Evolutionary conservation across 2,113 vertebrate genomes (phyloP).

Genomic region (Melanostigma gelatinosum): DNA sequence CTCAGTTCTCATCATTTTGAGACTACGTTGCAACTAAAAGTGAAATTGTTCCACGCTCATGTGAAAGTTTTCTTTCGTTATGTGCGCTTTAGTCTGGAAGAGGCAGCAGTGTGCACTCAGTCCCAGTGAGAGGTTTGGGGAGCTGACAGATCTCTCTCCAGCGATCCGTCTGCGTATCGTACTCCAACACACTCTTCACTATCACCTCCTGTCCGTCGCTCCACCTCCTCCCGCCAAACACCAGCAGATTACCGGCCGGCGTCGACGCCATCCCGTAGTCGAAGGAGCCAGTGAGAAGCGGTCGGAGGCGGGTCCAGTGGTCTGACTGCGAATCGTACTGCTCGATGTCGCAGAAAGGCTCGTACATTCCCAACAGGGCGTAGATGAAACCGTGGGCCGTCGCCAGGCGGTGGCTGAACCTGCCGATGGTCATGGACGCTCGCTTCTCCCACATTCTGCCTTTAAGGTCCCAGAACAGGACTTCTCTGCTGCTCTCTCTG

Average conservation of each 20-base stretch:
- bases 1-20: not conserved
- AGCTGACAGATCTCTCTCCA: conserved; percentile 92
- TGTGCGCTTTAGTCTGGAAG: conserved; percentile 76
- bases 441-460: conserved; percentile 83
- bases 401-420: conserved; percentile 92
- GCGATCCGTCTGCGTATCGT: conserved; percentile 87
- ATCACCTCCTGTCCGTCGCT: conserved; percentile 87
- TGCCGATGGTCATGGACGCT: conserved; percentile 91
- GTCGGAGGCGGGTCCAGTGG: conserved; percentile 91
- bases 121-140: conserved; percentile 88
- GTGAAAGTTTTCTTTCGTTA: not conserved
- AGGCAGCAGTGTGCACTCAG: conserved; percentile 89
- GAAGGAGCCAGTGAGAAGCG: conserved; percentile 88
- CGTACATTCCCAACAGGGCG: conserved; percentile 92
- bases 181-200: conserved; percentile 90
- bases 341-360: conserved; percentile 96
- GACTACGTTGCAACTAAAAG: not conserved
- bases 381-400: conserved; percentile 87
- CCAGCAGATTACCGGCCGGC: conserved; percentile 84
- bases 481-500: conserved; percentile 84
- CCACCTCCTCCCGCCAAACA: conserved; percentile 95
- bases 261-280: conserved; percentile 88
- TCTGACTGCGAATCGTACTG: conserved; percentile 84
- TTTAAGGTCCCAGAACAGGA: conserved; percentile 80
- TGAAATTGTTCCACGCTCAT: not conserved